Conservation (phyloP, 2,113 vertebrate species). For the Stomatorhinus ivindoensis region DNA sequence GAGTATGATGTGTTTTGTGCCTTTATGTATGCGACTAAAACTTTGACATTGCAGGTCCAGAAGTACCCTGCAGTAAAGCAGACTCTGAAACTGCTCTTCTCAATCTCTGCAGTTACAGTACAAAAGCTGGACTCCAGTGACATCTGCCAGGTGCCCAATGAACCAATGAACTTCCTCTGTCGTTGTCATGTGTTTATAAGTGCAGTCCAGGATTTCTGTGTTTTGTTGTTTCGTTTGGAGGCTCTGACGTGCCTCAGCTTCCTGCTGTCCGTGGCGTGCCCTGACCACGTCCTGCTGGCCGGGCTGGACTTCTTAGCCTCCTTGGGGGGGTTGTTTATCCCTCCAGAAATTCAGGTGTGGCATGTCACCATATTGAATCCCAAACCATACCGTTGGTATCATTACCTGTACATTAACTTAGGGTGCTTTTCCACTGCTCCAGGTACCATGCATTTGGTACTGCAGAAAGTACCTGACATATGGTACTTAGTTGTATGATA, state of each 20-base stretch:
- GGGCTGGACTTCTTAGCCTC: conserved; percentile 71
- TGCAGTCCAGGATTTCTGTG: not conserved
- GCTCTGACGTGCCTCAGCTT: conserved; percentile 62
- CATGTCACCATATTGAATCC: not conserved
- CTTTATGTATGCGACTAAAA: not conserved
- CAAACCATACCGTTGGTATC: not conserved
- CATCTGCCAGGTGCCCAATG: conserved; percentile 69
- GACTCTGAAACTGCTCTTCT: conserved; percentile 68
- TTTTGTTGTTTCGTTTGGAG: conserved; percentile 42
- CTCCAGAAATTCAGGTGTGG: conserved; percentile 72
- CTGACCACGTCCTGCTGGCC: conserved; percentile 65
- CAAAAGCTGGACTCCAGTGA: conserved; percentile 62
- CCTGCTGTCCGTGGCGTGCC: conserved; percentile 59
- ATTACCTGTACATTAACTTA: not conserved
- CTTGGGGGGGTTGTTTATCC: conserved; percentile 71
- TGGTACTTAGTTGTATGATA: not conserved
- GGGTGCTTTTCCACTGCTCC: not conserved
- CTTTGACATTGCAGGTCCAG: conserved; percentile 57
- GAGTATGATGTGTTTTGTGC: not conserved
- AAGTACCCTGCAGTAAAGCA: conserved; percentile 58
- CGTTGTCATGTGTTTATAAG: not conserved
- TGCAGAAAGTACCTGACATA: not conserved
- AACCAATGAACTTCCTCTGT: conserved; percentile 27
- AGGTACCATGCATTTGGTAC: not conserved
- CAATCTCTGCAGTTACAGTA: conserved; percentile 62